phyloP scores from a whole-genome alignment of 2,797 vertebrate species.

The Potorous gilbertii region DNA sequence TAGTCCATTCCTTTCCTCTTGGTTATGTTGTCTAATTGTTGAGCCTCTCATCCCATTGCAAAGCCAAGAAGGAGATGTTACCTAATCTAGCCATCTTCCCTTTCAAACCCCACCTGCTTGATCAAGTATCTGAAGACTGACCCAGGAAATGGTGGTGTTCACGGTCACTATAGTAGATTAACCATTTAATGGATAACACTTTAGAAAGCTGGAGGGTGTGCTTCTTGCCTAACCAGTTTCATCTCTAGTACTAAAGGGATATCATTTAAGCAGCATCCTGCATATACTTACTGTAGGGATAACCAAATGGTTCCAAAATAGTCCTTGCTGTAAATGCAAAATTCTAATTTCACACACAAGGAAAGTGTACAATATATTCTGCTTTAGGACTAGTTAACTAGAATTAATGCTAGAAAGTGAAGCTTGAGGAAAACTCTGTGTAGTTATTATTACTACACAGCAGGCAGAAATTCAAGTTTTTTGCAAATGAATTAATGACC shows the following conservation, averaged over 20 bases:
- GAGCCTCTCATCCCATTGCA: slow-evolving; percentile 52
- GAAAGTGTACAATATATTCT: slow-evolving; percentile 35
- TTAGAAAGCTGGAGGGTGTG: slow-evolving; percentile 46
- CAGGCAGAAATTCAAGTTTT: slow-evolving; percentile 38
- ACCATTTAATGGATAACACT: slow-evolving; percentile 39
- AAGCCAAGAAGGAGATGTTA: slow-evolving; percentile 49
- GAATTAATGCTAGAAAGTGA: slow-evolving; percentile 60
- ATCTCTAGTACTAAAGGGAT: slow-evolving; percentile 31
- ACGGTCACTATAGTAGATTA: slow-evolving; percentile 23
- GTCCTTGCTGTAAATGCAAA: slow-evolving; percentile 35
- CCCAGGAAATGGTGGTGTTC: slow-evolving; percentile 16
- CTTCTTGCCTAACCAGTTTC: slow-evolving; percentile 59
- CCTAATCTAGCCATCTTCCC: slow-evolving; percentile 39
- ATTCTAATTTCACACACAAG: slow-evolving; percentile 31
- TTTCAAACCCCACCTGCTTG: slow-evolving; percentile 22
- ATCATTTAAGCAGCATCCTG: slow-evolving; percentile 47
- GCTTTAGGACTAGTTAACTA: slow-evolving; percentile 41
- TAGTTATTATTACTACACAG: slow-evolving; percentile 42
- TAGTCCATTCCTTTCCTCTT: slow-evolving; percentile 57
- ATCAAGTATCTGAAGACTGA: slow-evolving; percentile 4
- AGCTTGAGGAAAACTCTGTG: slow-evolving; percentile 5
- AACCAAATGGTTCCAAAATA: not conserved
- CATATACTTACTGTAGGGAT: slow-evolving; percentile 16
- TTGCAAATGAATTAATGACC: slow-evolving; percentile 40
- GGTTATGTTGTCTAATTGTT: slow-evolving; percentile 46